Evolutionary conservation across 2,888 invertebrate genomes (phyloP).

Genomic region (Monoplex corrugatus): DNA sequence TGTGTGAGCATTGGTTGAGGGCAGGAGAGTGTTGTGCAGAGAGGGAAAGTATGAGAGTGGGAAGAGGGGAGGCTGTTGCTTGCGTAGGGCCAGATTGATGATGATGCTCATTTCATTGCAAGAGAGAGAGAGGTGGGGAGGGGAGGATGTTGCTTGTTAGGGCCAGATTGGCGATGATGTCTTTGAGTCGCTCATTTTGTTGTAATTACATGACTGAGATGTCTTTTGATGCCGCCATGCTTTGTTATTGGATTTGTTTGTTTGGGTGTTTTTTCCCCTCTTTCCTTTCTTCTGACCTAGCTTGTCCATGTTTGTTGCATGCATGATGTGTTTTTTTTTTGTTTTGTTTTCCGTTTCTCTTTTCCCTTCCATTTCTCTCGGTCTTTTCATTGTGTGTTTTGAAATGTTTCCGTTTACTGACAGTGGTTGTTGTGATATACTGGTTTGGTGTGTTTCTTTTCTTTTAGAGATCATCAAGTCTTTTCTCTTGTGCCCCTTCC

Average conservation of each 20-base stretch:
- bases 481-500: background rate
- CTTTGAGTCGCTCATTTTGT: background rate
- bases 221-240: conserved; percentile 13
- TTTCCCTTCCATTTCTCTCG: background rate
- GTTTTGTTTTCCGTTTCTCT: background rate
- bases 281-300: background rate
- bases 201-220: background rate
- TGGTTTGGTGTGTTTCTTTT: too few species aligned
- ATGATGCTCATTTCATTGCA: conserved; percentile 2
- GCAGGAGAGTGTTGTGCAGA: background rate
- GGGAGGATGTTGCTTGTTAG: background rate
- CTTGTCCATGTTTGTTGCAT: background rate
- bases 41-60: background rate
- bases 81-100: background rate
- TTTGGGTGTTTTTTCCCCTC: background rate
- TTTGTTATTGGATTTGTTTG: background rate
- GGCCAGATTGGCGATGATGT: conserved; percentile 18
- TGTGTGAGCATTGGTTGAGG: background rate
- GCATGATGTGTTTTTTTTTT: background rate
- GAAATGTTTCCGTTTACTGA: background rate
- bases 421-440: background rate
- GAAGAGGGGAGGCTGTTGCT: background rate
- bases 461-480: background rate
- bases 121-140: conserved; percentile 22
- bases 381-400: too few species aligned